Base-by-base conservation (phyloP, 2,113 vertebrate genomes). In the Octodon degus region DNA sequence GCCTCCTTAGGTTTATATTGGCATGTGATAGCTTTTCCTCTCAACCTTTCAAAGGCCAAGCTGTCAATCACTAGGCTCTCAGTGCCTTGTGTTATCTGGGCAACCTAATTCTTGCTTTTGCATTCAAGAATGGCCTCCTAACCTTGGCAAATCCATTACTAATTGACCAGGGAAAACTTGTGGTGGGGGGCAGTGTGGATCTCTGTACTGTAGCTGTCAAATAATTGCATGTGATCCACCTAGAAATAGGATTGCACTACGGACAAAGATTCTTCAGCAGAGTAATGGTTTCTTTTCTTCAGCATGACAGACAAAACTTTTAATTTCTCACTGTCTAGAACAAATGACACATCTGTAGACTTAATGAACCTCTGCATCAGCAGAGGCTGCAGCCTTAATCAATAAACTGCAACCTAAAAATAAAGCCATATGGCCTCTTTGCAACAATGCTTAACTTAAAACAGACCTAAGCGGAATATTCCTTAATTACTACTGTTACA, bases 381-480 rank as follows among this genome's bases (percentile, higher is more conserved):
- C 92, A 82, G 79, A 77, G n/a, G 76, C 80, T 25, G 0, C 96
- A 97, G 90, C 72, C 67, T 77, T 79, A 95, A 72, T 95, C 95
- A 95, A 96, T 97, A 96, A 98, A 92, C 60, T 27, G 68, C 13
- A 91, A 65, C 55, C 97, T 97, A 95, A 94, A 97, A 97, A 97
- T 95, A 96, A 96, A 97, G 72, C 55, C 55, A 70, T 58, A 6
- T 5, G 3, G 74, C 84, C 82, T 90, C 79, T 93, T 40, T 70
- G 92, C 90, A 93, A 63, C 4, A 81, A 12, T 24, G 70, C 85
- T 91, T 95, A 90, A 95, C 93, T 97, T 79, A 89, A 96, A 97
- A 96, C 95, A 97, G 93, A 95, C 77, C 68, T 58, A 89, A 97
- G 67, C 86, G 90, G 97, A 97, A 97, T 97, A 97, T 96, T 97